Evolutionary conservation across 37 sponge, comb jelly and placozoan genomes (phyloP).

Genomic region (Cliona cf. orientalis): DNA sequence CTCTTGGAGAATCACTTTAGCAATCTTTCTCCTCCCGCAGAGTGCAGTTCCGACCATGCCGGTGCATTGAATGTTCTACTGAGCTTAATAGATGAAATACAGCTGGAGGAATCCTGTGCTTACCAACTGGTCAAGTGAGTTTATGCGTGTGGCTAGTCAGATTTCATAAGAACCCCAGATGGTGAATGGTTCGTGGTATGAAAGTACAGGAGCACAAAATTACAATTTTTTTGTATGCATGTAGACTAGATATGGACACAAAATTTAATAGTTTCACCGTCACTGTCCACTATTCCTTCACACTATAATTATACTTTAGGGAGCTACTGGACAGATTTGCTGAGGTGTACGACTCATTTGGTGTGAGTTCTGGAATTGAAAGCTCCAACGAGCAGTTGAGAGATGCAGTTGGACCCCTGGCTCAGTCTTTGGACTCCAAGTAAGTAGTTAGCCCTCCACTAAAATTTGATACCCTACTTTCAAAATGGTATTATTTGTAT

Average conservation of each 20-base stretch:
- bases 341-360: slow-evolving; percentile 7
- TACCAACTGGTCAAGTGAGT: slow-evolving; percentile 25
- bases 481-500: not conserved
- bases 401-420: not conserved
- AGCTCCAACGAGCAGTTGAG: not conserved
- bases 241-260: not conserved
- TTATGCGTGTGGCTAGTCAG: too few relatives aligned
- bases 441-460: not conserved
- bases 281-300: not conserved
- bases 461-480: not conserved
- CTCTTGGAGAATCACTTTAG: slow-evolving; percentile 30
- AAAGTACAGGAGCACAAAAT: not conserved
- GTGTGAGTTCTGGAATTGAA: not conserved
- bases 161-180: not conserved
- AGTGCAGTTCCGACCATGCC: not conserved
- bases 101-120: slow-evolving; percentile 20
- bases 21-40: not conserved
- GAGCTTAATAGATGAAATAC: slow-evolving; percentile 8
- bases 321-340: slow-evolving; percentile 20
- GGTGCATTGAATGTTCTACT: slow-evolving; percentile 1
- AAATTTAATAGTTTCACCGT: not conserved
- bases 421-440: slow-evolving; percentile 46
- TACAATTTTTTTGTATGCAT: too few relatives aligned
- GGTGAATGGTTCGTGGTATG: not conserved
- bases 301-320: not conserved